These are phyloP conservation scores for Nematostella vectensis DNA, from an alignment of 92 coral and sea anemone species.

Conservation along the genomic window DNA sequence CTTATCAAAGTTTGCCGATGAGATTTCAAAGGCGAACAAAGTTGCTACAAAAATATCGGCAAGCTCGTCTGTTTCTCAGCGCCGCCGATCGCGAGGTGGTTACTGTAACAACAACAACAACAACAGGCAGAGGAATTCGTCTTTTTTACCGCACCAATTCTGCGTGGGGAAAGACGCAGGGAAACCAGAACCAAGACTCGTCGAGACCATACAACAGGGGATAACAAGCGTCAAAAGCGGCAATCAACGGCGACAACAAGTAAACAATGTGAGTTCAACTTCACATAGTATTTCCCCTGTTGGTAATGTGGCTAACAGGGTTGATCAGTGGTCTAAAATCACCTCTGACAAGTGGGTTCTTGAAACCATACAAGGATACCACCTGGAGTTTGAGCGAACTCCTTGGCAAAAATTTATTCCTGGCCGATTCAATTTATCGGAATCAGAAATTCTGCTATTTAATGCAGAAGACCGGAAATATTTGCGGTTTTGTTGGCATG, in stretches of 20 bases:
- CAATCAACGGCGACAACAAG: too few relatives aligned
- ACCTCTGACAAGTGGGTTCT: conserved; percentile 29
- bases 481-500: conserved; percentile 36
- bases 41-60: conserved; percentile 9
- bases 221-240: too few relatives aligned
- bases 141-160: too few relatives aligned
- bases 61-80: too few relatives aligned
- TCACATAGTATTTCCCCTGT: too few relatives aligned
- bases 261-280: background rate
- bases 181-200: too few relatives aligned
- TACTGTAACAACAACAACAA: background rate
- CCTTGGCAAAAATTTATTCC: conserved; percentile 13
- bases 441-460: conserved; percentile 11
- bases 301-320: conserved; percentile 8
- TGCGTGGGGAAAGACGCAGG: too few relatives aligned
- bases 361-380: conserved; percentile 27
- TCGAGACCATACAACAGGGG: background rate
- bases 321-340: conserved; percentile 7
- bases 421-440: conserved; percentile 12
- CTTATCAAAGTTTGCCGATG: too few relatives aligned
- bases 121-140: too few relatives aligned
- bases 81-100: background rate
- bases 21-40: conserved; percentile 15
- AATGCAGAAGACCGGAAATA: conserved; percentile 32
- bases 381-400: conserved; percentile 17